phyloP scores from a whole-genome alignment of 2,113 vertebrate genomes.

The Plestiodon gilberti region DNA sequence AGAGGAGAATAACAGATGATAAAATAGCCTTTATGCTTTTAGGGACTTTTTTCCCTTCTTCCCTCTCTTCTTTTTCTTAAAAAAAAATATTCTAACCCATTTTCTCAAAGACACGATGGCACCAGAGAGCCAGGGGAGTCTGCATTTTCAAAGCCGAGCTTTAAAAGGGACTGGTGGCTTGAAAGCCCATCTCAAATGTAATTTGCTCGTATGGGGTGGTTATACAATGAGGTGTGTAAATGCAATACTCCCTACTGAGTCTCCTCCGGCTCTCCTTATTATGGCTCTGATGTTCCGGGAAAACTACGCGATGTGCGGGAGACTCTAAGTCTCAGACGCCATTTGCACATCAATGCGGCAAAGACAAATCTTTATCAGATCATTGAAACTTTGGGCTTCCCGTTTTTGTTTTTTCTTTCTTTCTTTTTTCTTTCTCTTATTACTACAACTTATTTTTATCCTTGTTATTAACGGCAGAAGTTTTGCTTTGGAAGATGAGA shows the following conservation, averaged over 20 bases:
- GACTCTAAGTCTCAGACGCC: neutral
- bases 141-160: constrained; percentile 45
- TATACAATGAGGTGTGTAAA: neutral
- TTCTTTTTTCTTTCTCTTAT: neutral
- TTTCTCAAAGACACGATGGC: constrained; percentile 37
- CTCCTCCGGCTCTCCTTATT: neutral
- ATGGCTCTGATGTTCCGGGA: rapidly evolving
- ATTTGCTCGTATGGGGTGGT: neutral
- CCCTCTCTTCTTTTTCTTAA: constrained; percentile 11
- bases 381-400: neutral
- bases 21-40: constrained; percentile 54
- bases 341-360: constrained; percentile 5
- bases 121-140: constrained; percentile 38
- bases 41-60: neutral
- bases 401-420: rapidly evolving
- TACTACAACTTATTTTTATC: neutral
- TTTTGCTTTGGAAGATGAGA: neutral
- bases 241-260: neutral
- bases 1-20: constrained; percentile 8
- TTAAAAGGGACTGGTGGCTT: constrained; percentile 52
- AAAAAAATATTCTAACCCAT: constrained; percentile 31
- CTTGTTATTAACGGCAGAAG: neutral
- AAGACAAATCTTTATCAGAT: constrained; percentile 9
- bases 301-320: rapidly evolving
- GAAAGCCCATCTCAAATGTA: constrained; percentile 39